These are phyloP conservation scores for Sphyrna mokarran DNA, from an alignment of 2,113 vertebrate genomes.

Conservation along the genomic window DNA sequence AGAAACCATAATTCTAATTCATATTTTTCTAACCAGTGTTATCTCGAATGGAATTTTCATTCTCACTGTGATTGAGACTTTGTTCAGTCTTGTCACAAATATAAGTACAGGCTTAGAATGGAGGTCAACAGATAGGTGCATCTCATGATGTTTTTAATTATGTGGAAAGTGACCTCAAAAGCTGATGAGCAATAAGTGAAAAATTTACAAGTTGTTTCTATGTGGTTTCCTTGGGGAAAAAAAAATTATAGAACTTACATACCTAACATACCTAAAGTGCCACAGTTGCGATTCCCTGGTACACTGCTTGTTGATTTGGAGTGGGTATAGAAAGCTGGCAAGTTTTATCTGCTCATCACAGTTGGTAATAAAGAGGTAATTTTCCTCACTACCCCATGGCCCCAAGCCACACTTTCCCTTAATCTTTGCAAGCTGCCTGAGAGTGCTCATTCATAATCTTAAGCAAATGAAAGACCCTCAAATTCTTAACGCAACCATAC, in stretches of 20 bases:
- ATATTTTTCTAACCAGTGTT: neutral
- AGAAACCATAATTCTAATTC: neutral
- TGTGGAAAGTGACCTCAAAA: neutral
- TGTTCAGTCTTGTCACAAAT: neutral
- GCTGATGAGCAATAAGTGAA: neutral
- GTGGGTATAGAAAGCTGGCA: neutral
- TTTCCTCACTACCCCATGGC: neutral
- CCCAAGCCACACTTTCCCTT: slow-evolving; percentile 38
- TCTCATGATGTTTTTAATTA: neutral
- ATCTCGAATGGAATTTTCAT: neutral
- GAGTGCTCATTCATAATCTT: slow-evolving; percentile 51
- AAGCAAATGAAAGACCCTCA: slow-evolving; percentile 42
- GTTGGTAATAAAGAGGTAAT: neutral
- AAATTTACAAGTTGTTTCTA: neutral
- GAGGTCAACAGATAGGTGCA: neutral
- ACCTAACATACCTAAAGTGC: neutral
- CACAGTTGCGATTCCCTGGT: neutral
- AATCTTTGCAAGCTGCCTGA: slow-evolving; percentile 46
- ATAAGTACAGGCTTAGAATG: neutral
- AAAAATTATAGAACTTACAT: neutral
- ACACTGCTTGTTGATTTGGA: slow-evolving; percentile 1
- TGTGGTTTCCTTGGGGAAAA: neutral
- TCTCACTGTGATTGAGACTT: neutral
- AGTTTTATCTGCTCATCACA: neutral
- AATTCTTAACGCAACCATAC: slow-evolving; percentile 47